Percentiles rank a stretch among this genome's conserved stretches.
phyloP scores from a whole-genome alignment of 2,113 vertebrate species.

The Forbesichthys agassizii region DNA sequence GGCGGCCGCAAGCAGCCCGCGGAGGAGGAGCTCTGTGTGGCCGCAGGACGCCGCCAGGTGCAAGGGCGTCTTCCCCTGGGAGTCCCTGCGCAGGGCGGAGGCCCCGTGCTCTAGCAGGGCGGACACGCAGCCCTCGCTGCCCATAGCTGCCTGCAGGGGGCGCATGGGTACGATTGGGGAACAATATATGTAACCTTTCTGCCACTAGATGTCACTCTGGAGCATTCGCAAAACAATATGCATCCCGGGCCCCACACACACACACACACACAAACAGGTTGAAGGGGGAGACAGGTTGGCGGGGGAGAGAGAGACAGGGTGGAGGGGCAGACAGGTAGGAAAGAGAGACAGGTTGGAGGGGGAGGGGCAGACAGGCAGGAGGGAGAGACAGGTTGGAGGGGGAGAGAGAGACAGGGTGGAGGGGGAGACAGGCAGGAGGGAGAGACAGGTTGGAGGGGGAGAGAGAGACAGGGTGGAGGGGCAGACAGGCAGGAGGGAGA shows the following conservation, averaged over 20 bases:
- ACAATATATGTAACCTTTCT: background rate
- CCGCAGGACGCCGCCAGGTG: slow-evolving; percentile 90
- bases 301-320: no score
- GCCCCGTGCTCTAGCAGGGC: slow-evolving; percentile 93
- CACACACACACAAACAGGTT: no score
- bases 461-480: no score
- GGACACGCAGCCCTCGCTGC: slow-evolving; percentile 86
- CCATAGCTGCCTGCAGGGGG: slow-evolving; percentile 82
- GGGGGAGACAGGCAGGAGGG: no score
- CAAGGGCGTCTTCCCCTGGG: slow-evolving; percentile 87
- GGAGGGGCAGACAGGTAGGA: no score
- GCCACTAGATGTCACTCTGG: background rate
- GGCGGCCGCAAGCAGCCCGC: slow-evolving; percentile 83
- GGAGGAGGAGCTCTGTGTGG: slow-evolving; percentile 83
- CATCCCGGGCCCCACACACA: background rate
- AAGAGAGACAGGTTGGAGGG: no score
- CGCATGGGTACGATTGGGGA: background rate
- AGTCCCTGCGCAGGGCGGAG: slow-evolving; percentile 88
- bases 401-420: no score
- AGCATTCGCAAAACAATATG: background rate
- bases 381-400: no score
- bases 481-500: no score
- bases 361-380: no score
- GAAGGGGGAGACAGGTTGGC: no score
- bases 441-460: no score